These are phyloP conservation scores for Xenopus petersii DNA, from an alignment of 2,797 vertebrate species.

Conservation along the genomic window DNA sequence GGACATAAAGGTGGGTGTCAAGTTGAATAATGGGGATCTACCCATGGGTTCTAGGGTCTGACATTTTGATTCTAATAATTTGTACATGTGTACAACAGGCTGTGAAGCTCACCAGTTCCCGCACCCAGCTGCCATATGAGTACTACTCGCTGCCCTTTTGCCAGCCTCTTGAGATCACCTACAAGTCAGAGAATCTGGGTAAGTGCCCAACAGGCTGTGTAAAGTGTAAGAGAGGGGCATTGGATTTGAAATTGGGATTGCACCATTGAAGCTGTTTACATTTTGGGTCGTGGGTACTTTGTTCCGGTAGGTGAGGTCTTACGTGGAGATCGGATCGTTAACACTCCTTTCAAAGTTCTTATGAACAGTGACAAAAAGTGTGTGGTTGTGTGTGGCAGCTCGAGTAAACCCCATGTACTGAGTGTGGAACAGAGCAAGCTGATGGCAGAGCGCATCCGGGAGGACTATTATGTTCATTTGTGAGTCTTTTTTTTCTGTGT, in stretches of 20 bases:
- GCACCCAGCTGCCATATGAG: conserved; percentile 93
- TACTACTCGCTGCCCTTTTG: conserved; percentile 97
- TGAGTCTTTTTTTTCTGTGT: conserved; percentile 63
- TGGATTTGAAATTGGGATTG: no score
- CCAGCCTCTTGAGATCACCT: conserved; percentile 75
- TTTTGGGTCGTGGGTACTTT: conserved; percentile 1
- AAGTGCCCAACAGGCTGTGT: conserved; percentile 41
- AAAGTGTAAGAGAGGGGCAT: no score
- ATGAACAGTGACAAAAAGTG: conserved; percentile 91
- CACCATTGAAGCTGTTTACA: no score
- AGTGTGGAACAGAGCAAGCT: conserved; percentile 80
- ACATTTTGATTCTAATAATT: background rate
- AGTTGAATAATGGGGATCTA: no score
- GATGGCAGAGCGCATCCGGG: conserved; percentile 86
- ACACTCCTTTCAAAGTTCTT: conserved; percentile 83
- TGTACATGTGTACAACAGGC: conserved; percentile 69
- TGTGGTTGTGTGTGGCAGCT: conserved; percentile 78
- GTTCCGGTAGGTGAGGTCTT: conserved; percentile 83
- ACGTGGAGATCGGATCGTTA: conserved; percentile 93
- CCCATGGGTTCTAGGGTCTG: no score
- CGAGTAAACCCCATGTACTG: conserved; percentile 69
- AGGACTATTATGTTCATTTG: conserved; percentile 97
- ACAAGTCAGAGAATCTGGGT: conserved; percentile 97
- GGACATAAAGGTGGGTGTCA: conserved; percentile 85
- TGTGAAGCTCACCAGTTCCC: conserved; percentile 95